phyloP scores from a whole-genome alignment of 2,113 vertebrate species.

The Mirounga angustirostris region DNA sequence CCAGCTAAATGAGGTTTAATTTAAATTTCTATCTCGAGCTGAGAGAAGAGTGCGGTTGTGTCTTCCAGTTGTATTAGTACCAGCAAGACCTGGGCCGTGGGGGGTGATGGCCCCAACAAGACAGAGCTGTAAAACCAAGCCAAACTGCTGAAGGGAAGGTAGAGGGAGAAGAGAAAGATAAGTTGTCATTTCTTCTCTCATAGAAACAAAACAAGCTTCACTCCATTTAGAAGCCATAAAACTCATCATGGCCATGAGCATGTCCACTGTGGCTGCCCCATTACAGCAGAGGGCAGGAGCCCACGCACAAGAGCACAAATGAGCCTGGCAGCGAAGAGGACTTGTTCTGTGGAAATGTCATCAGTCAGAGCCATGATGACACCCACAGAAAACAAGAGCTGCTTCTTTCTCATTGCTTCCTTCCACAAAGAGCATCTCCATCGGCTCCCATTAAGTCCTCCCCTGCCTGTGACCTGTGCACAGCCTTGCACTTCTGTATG shows the following conservation, averaged over 20 bases:
- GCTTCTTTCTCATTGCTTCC: not conserved
- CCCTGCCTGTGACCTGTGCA: not conserved
- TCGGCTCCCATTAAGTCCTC: not conserved
- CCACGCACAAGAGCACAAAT: accelerated
- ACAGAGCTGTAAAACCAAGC: not conserved
- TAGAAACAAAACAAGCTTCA: not conserved
- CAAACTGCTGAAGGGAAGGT: not conserved
- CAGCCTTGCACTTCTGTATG: not conserved
- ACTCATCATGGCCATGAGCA: not conserved
- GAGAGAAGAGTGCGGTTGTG: conserved; percentile 73
- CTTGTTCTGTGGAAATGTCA: accelerated
- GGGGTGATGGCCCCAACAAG: accelerated
- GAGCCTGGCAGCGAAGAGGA: not conserved
- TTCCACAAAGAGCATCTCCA: conserved; percentile 28
- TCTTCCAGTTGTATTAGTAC: conserved; percentile 26
- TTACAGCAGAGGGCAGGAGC: not conserved
- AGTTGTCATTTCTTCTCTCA: not conserved
- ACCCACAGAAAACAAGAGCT: not conserved
- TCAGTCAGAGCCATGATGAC: not conserved
- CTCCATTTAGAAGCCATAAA: not conserved
- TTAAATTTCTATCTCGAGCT: conserved; percentile 84
- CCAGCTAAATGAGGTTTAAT: conserved; percentile 86
- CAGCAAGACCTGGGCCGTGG: not conserved
- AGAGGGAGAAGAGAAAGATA: accelerated
- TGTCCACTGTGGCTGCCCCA: accelerated